Evolutionary conservation across 2,113 vertebrate species (phyloP).

Genomic region (Boulengeromyrus knoepffleri): DNA sequence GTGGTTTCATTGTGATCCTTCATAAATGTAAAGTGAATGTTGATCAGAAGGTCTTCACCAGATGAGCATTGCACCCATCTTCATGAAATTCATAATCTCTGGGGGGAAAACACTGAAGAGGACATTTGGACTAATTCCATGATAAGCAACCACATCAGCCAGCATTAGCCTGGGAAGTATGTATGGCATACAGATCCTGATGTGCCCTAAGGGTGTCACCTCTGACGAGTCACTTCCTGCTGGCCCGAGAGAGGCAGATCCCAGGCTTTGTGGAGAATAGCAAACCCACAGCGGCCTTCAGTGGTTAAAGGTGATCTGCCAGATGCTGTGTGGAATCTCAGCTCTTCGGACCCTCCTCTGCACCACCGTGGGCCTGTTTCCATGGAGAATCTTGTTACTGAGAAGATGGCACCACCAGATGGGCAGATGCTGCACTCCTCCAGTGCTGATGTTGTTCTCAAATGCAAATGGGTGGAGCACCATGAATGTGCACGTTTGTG

Average conservation of each 20-base stretch:
- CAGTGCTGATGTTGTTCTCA: background rate
- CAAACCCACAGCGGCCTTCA: slow-evolving; percentile 12
- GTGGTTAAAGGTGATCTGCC: slow-evolving; percentile 22
- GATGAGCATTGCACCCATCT: background rate
- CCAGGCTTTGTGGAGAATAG: slow-evolving; percentile 21
- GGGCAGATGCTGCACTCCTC: background rate
- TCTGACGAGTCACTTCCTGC: slow-evolving; percentile 32
- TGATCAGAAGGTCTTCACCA: background rate
- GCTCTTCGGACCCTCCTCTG: background rate
- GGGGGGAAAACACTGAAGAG: background rate
- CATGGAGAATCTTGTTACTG: background rate
- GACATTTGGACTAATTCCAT: background rate
- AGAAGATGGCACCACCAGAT: background rate
- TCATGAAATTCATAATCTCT: background rate
- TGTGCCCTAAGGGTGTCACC: slow-evolving; percentile 32
- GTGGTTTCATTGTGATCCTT: background rate
- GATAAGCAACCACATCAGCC: slow-evolving; percentile 40
- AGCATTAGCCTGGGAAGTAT: slow-evolving; percentile 34
- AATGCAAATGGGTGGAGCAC: background rate
- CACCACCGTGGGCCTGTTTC: background rate
- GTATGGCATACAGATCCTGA: slow-evolving; percentile 27
- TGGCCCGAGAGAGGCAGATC: slow-evolving; percentile 28
- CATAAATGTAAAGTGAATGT: background rate
- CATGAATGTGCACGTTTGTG: background rate
- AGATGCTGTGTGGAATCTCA: background rate